Base-by-base conservation (phyloP, 2,888 invertebrate genomes). In the Morinoia aosen region DNA sequence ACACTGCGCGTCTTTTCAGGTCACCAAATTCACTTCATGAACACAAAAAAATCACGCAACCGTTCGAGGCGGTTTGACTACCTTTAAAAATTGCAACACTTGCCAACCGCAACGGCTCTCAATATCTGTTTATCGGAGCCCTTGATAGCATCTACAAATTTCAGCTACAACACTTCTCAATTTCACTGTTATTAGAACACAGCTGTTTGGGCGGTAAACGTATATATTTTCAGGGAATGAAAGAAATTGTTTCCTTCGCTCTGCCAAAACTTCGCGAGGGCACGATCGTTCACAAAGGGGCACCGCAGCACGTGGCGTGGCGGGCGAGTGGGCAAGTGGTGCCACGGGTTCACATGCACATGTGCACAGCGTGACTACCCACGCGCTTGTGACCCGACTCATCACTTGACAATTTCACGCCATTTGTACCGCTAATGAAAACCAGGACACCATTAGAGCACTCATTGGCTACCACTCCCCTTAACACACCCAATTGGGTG, bases 351-450 rank as follows among this genome's bases (percentile, higher is more conserved):
- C 76, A 76, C 94, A 57, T 58, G 88, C 88, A 95, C 95, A 95
- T 96, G 58, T 90, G 95, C 56, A 48, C 94, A 25, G 95, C 76
- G 94, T 94, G 94, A 64, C 58, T n/a, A 58, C 57, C 95, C 64
- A 94, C 96, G 96, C 95, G 95, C 58, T 91, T 91, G 91, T 94
- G 94, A 93, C 76, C 88, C 56, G 91, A 95, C 96, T 96, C 96
- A 96, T 96, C 96, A 96, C 96, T 96, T 95, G 95, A 95, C 96
- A 96, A 96, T 96, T 96, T 96, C 96, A 96, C 96, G 95, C 96
- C 96, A 96, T 96, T 96, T 95, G 96, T 96, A 96, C 96, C 96
- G 95, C 96, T 96, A 96, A 96, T 96, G 96, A 96, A 96, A 96
- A 96, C 96, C 96, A 95, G 95, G 95, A 95, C 95, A 95, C 96